Base-by-base conservation (phyloP, 2,113 vertebrate genomes). In the Sterrhoptilus dennistouni region DNA sequence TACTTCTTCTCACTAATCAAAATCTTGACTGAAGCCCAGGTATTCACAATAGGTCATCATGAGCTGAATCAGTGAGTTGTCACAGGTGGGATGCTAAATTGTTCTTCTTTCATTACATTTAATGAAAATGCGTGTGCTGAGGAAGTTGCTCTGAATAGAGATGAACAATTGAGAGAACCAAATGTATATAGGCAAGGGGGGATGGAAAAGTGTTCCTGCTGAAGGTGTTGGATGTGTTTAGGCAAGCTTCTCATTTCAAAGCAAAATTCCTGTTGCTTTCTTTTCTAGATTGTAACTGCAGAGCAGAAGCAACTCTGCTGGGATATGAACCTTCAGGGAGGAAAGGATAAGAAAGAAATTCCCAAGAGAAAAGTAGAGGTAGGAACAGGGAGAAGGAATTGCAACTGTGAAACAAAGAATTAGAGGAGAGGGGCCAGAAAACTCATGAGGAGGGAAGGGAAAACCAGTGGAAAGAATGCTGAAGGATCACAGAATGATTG, bases 21-120 rank as follows among this genome's bases (percentile, higher is more conserved):
- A 97, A 93, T 83, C 87, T 92, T 84, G 80, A 94, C 91, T 89
- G 85, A 94, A 97, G 78, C 86, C 44, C 81, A 94, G 82, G 72
- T 90, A 74, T 89, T 97, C 92, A 94, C 87, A 94, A 92, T 70
- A 96, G 94, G 94, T 94, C 87, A 93, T 93, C 91, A 80, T 53
- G 75, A 90, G 94, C 63, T 82, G 94, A 96, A 96, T 93, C 72
- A 93, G 69, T 96, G 90, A 83, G 50, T 86, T 96, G 94, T 97
- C 95, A 96, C 69, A 96, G 93, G 83, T 96, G 78, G 76, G 91
- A 93, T 96, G 84, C 61, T 97, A 95, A 97, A 93, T 92, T 91
- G 78, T 91, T 86, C 72, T 96, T 92, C 70, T 54, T 96, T 94
- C 93, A 95, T 93, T 97, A 92, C 79, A 78, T 97, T 96, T 96